phyloP scores from a whole-genome alignment of 2,888 invertebrate genomes.

The Netelia fuscicornis region DNA sequence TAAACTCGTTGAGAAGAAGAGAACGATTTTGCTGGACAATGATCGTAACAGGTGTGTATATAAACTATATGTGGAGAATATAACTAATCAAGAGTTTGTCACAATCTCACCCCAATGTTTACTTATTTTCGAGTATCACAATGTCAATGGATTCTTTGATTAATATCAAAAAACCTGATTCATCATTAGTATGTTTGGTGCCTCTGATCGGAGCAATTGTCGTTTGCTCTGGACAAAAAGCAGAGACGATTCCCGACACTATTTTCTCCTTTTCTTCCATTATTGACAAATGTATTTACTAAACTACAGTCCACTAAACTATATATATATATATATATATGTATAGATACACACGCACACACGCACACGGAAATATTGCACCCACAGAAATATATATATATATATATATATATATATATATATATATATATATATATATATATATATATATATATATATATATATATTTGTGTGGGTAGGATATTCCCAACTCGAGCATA shows the following conservation, averaged over 20 bases:
- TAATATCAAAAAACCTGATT: slow-evolving; percentile 19
- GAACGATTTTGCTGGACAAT: background rate
- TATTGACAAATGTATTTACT: slow-evolving; percentile 56
- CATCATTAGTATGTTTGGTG: background rate
- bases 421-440: slow-evolving; percentile 36
- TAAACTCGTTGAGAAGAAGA: no score
- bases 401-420: slow-evolving; percentile 38
- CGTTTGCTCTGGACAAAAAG: background rate
- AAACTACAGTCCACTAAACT: no score
- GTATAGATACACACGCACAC: background rate
- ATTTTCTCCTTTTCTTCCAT: background rate
- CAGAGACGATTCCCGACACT: slow-evolving; percentile 10
- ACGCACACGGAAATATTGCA: no score
- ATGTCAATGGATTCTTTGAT: slow-evolving; percentile 56
- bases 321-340: slow-evolving; percentile 17
- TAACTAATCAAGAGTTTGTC: background rate
- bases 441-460: slow-evolving; percentile 15
- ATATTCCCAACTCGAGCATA: slow-evolving; percentile 43
- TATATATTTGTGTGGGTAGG: slow-evolving; percentile 28
- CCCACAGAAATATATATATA: no score
- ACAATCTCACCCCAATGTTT: slow-evolving; percentile 67
- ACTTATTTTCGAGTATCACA: slow-evolving; percentile 77
- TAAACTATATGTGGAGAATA: slow-evolving; percentile 18
- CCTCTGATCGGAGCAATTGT: background rate
- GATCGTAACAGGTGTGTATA: slow-evolving; percentile 11